A percentile compares a stretch with the other conserved stretches of the same genome.
Conservation (phyloP, 2,113 vertebrate genomes). For the Colius striatus region DNA sequence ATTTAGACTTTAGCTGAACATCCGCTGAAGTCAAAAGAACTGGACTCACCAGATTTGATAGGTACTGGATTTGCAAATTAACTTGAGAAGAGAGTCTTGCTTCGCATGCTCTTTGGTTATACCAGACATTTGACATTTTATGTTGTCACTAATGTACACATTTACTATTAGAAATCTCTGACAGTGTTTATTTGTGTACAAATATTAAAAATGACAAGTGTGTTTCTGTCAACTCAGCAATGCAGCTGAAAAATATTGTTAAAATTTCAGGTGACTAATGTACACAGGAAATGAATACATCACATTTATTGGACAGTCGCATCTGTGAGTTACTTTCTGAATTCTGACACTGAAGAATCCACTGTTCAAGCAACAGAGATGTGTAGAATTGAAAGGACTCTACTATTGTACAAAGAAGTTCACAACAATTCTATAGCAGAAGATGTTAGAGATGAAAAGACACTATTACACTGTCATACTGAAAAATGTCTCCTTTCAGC, state of each 20-base stretch:
- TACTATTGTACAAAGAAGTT: neutral
- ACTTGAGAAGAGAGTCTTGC: neutral
- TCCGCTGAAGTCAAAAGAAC: neutral
- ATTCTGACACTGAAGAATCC: conserved; percentile 22
- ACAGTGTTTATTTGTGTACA: neutral
- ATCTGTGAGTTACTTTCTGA: conserved; percentile 12
- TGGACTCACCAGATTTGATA: neutral
- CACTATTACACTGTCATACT: conserved; percentile 41
- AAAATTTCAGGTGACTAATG: neutral
- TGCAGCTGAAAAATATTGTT: neutral
- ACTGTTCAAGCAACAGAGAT: neutral
- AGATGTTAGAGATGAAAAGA: conserved; percentile 49
- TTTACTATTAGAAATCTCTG: neutral
- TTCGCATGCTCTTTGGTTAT: neutral
- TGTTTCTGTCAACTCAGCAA: neutral
- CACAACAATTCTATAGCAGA: neutral
- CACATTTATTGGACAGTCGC: neutral
- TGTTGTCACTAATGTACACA: neutral
- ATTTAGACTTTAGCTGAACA: neutral
- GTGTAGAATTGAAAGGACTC: conserved; percentile 1
- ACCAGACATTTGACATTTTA: neutral
- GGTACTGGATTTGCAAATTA: neutral
- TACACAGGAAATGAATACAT: neutral
- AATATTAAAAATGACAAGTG: neutral
- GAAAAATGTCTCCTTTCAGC: conserved; percentile 47